Base-by-base conservation (phyloP, 2,888 invertebrate species). In the Hypena proboscidalis region DNA sequence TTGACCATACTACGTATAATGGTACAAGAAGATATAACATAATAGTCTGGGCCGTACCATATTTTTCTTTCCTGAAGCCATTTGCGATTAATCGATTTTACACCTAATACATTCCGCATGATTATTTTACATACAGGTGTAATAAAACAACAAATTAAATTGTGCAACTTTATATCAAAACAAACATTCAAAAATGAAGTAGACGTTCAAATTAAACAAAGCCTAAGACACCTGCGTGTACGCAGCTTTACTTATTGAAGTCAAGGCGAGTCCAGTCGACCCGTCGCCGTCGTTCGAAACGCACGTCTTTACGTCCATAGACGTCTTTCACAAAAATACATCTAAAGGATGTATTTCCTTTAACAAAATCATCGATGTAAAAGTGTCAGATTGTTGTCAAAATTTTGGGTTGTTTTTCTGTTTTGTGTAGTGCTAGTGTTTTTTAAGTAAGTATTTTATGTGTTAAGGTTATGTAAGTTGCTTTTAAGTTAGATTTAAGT, bases 311-410 rank as follows among this genome's bases (percentile, higher is more conserved):
- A n/a, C 20, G 8, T 1, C 31, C 26, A 23, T 17, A 17, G 3
- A 42, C n/a, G n/a, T n/a, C n/a, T n/a, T n/a, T n/a, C n/a, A n/a
- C n/a, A n/a, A n/a, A 39, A 49, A 44, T 37, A 60, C 36, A 25
- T 26, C 10, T 37, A 51, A 33, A 33, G 45, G 32, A 53, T 62
- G 55, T 52, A 47, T 55, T 44, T 39, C 20, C 58, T 66, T 67
- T 66, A 70, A 70, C 73, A 65, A 80, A n/a, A n/a, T n/a, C n/a
- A n/a, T n/a, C n/a, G n/a, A n/a, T n/a, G n/a, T n/a, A n/a, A n/a
- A n/a, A n/a, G n/a, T n/a, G n/a, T 74, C 77, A 47, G 58, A 56
- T 78, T 80, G 76, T 73, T 82, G 80, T 69, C 68, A 53, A 29
- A 43, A 38, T 54, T 67, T 70, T 62, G 46, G 68, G 69, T 69